Conservation (phyloP, 1,140 invertebrate genomes). For the Anagrus nilaparvatae region DNA sequence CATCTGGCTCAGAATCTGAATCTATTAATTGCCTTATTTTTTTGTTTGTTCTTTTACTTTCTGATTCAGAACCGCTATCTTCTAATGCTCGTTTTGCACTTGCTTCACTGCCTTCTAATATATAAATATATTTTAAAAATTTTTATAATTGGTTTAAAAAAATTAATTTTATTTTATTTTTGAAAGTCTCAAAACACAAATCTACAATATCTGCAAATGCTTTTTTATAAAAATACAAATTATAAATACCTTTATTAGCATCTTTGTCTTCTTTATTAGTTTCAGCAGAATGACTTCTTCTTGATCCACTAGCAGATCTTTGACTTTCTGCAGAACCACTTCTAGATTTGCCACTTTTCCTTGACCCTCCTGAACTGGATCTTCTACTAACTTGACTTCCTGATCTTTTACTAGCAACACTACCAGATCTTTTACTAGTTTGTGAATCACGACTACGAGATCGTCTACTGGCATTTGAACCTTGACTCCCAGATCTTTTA, state of each 20-base stretch:
- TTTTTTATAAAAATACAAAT: not conserved
- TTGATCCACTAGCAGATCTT: slow-evolving; percentile 15
- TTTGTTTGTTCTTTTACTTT: slow-evolving; percentile 25
- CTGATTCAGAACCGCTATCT: slow-evolving; percentile 30
- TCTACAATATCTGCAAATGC: no score
- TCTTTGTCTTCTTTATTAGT: no score
- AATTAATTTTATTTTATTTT: no score
- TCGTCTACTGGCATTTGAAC: slow-evolving; percentile 17
- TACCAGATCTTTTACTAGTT: slow-evolving; percentile 10
- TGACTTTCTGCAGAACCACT: slow-evolving; percentile 15
- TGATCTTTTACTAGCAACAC: slow-evolving; percentile 13
- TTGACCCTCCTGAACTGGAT: slow-evolving; percentile 45
- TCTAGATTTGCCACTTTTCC: slow-evolving; percentile 21
- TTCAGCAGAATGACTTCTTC: slow-evolving; percentile 35
- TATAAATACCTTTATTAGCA: no score
- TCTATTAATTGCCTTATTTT: slow-evolving; percentile 38
- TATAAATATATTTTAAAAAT: no score
- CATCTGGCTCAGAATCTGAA: slow-evolving; percentile 42
- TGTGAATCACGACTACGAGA: slow-evolving; percentile 18
- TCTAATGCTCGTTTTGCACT: slow-evolving; percentile 22
- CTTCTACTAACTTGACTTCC: slow-evolving; percentile 33
- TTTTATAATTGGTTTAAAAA: no score
- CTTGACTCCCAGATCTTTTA: slow-evolving; percentile 12
- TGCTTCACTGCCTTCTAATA: slow-evolving; percentile 21
- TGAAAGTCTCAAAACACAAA: no score